These are phyloP conservation scores for Penaeus chinensis DNA, from an alignment of 1,140 invertebrate species.

Conservation along the genomic window DNA sequence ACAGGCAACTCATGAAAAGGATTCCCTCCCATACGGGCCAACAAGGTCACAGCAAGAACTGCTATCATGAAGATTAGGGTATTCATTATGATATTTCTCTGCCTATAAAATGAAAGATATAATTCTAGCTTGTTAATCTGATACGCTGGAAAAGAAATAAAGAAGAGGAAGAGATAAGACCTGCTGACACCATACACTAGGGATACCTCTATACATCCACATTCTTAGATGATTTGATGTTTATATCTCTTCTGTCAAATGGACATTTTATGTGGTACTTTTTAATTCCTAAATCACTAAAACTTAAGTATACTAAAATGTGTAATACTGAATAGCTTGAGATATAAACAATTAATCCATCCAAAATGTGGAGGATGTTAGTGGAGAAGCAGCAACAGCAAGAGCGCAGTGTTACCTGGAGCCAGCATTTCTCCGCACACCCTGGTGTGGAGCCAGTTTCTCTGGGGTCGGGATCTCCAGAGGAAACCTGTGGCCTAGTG, in stretches of 20 bases:
- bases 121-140: constrained; percentile 33
- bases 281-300: neutral
- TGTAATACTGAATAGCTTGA: neutral
- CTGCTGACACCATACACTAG: constrained; percentile 49
- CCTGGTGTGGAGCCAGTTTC: constrained; percentile 46
- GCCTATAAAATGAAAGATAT: constrained; percentile 7
- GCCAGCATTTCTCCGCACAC: constrained; percentile 48
- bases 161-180: constrained; percentile 26
- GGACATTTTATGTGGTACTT: no score
- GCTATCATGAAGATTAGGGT: neutral
- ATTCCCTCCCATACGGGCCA: constrained; percentile 18
- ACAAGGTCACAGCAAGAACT: constrained; percentile 3
- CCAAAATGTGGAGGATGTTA: constrained; percentile 50
- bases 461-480: constrained; percentile 47
- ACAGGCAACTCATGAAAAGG: constrained; percentile 21
- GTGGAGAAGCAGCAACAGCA: constrained; percentile 59
- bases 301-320: neutral
- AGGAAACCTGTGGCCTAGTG: constrained; percentile 47
- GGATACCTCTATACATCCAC: constrained; percentile 37
- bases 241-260: no score
- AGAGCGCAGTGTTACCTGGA: constrained; percentile 57
- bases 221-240: constrained; percentile 44
- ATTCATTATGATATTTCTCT: no score
- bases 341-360: constrained; percentile 21
- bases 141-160: neutral